Base-by-base conservation (phyloP, 53 echinoderm and acorn worm genomes). In the Echinarachnius parma region DNA sequence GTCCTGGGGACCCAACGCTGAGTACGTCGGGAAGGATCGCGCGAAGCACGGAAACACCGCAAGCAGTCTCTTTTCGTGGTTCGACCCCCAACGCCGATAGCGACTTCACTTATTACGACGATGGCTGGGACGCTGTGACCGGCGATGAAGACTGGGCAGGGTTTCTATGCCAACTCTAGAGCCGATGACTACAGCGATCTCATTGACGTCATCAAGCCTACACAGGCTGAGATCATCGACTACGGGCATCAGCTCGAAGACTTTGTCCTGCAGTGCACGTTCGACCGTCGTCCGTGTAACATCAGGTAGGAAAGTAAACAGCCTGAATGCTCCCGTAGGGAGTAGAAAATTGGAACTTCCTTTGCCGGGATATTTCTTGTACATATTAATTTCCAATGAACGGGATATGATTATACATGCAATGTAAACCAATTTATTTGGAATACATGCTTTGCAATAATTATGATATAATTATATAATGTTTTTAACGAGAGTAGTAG, bases 251-350 rank as follows among this genome's bases (percentile, higher is more conserved):
- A 89, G 34, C 71, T 89, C 0, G 54, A 79, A 31, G 89, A 93
- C 14, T 89, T 93, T 22, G 82, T 93, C 4, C 63, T 93, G 5
- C 93, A 93, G 66, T 93, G 93, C 47, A 86, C 93, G 21, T 93
- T 93, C 29, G 93, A 93, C 59, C 86, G 82, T 30, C 76, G 83
- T 13, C 48, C 22, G 3, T 93, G 93, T 64, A 89, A 93, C 50
- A 86, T 86, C 57, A 93, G 76, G 93, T 86, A 48, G 82, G 87
- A n/a, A n/a, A n/a, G n/a, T n/a, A n/a, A n/a, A n/a, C n/a, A n/a
- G n/a, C n/a, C n/a, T n/a, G n/a, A n/a, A n/a, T n/a, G n/a, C n/a
- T n/a, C n/a, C n/a, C n/a, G n/a, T n/a, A n/a, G n/a, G n/a, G n/a
- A n/a, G n/a, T n/a, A n/a, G n/a, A n/a, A n/a, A n/a, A n/a, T n/a